Evolutionary conservation across 2,888 invertebrate species (phyloP), one percentile per base, ranked within the genome.

Genomic region (Mesorhabditis spiculigera): DNA sequence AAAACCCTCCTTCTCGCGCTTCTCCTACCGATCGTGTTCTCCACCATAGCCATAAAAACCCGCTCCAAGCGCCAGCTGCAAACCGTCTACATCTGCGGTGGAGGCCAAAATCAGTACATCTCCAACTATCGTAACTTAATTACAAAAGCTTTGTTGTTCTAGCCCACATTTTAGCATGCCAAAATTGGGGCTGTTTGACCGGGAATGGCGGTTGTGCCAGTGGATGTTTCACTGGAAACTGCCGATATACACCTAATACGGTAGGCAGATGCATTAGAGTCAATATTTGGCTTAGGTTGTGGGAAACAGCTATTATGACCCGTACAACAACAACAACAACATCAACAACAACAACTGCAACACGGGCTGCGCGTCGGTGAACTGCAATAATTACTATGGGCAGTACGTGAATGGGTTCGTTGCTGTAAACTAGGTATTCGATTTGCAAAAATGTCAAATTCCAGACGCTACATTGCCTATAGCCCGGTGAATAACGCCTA

Each of bases 401-500:
- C 70, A 72, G 63, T 77, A 70, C 67, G 63, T 77, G 16, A 79
- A 79, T 42, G 77, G 77, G 76, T 77, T 50, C 10, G n/a, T n/a
- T 50, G n/a, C n/a, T 50, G 58, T 50, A 50, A 10, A 13, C n/a
- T 50, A n/a, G n/a, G n/a, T 50, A 50, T 13, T 13, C 58, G n/a
- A 13, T 50, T 50, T n/a, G 8, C 58, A 13, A 50, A 50, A 50
- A 50, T 10, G n/a, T n/a, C n/a, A 10, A 50, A 50, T 75, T 78
- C 44, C 69, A 78, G 78, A 16, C 76, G 75, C 65, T 79, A 76
- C 63, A 75, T 79, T 4, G 78, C 78, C 44, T 79, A 79, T 68
- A 70, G 67, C 16, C 69, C 71, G 43, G 73, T 72, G n/a, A 74
- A 72, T 0, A 75, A 75, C 64, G 73, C 68, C 28, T 79, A 79